Evolutionary conservation across 2,113 vertebrate genomes (phyloP).

Genomic region (Poeciliopsis occidentalis): DNA sequence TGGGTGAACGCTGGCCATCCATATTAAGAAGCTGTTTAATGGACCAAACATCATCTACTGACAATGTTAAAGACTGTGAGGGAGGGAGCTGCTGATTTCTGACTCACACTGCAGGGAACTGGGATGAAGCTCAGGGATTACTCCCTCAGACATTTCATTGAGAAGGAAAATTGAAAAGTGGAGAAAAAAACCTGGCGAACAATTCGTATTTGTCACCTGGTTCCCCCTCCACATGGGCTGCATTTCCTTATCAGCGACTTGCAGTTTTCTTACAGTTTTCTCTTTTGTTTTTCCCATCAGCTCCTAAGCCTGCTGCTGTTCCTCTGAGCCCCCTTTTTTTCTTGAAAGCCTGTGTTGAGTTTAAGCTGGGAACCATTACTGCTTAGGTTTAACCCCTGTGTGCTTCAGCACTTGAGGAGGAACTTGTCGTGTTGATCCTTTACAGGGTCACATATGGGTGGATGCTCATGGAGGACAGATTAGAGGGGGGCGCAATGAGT

Average conservation of each 20-base stretch:
- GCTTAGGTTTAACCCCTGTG: constrained; percentile 64
- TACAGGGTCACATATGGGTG: constrained; percentile 31
- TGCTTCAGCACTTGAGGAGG: constrained; percentile 59
- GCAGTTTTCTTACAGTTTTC: constrained; percentile 74
- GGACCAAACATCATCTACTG: constrained; percentile 61
- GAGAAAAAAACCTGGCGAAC: constrained; percentile 70
- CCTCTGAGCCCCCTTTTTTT: constrained; percentile 55
- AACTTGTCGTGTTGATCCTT: constrained; percentile 50
- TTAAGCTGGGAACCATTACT: constrained; percentile 63
- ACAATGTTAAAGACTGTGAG: constrained; percentile 61
- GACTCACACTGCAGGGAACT: constrained; percentile 63
- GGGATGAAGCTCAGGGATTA: constrained; percentile 75
- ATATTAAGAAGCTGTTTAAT: constrained; percentile 76
- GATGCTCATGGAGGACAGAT: constrained; percentile 39
- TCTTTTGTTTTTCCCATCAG: constrained; percentile 70
- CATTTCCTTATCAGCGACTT: constrained; percentile 77
- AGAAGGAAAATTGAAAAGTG: constrained; percentile 77
- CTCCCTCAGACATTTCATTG: constrained; percentile 70
- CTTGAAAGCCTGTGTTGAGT: constrained; percentile 62
- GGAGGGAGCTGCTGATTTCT: constrained; percentile 66
- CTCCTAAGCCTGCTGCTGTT: constrained; percentile 54
- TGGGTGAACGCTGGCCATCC: constrained; percentile 67
- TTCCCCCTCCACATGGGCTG: constrained; percentile 61
- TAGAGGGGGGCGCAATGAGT: constrained; percentile 32
- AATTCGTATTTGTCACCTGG: constrained; percentile 81